Conservation (phyloP, 2,888 invertebrate species). For the Oligia latruncula region DNA sequence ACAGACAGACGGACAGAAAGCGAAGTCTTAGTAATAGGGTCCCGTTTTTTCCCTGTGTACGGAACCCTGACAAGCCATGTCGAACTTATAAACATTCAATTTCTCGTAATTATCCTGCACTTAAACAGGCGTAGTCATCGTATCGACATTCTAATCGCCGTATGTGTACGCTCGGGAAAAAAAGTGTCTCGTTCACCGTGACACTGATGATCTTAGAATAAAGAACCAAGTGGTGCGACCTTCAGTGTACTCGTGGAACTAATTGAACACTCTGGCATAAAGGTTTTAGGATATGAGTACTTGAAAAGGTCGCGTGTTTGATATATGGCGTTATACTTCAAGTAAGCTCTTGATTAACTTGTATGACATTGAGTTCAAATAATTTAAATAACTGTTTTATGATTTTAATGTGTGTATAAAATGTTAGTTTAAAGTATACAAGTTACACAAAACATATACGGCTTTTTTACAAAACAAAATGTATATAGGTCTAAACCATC, state of each 20-base stretch:
- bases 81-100: slow-evolving; percentile 35
- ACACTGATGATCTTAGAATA: slow-evolving; percentile 86
- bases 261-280: slow-evolving; percentile 61
- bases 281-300: slow-evolving; percentile 61
- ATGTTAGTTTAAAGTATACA: background rate
- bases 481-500: too few relatives aligned
- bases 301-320: slow-evolving; percentile 61
- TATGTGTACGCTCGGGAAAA: slow-evolving; percentile 68
- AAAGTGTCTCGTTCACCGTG: slow-evolving; percentile 85
- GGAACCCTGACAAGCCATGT: background rate
- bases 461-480: too few relatives aligned
- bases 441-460: too few relatives aligned
- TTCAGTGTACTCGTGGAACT: slow-evolving; percentile 68
- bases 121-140: slow-evolving; percentile 56
- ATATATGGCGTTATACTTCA: slow-evolving; percentile 54
- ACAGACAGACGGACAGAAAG: too few relatives aligned
- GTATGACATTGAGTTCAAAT: slow-evolving; percentile 35
- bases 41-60: too few relatives aligned
- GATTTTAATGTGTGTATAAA: slow-evolving; percentile 12
- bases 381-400: slow-evolving; percentile 15
- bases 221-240: slow-evolving; percentile 79
- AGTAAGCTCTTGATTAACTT: slow-evolving; percentile 44
- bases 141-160: slow-evolving; percentile 76
- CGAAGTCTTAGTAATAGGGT: too few relatives aligned
- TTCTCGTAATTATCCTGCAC: slow-evolving; percentile 43